phyloP scores from a whole-genome alignment of 2,113 vertebrate species.

The Neoarius graeffei region DNA sequence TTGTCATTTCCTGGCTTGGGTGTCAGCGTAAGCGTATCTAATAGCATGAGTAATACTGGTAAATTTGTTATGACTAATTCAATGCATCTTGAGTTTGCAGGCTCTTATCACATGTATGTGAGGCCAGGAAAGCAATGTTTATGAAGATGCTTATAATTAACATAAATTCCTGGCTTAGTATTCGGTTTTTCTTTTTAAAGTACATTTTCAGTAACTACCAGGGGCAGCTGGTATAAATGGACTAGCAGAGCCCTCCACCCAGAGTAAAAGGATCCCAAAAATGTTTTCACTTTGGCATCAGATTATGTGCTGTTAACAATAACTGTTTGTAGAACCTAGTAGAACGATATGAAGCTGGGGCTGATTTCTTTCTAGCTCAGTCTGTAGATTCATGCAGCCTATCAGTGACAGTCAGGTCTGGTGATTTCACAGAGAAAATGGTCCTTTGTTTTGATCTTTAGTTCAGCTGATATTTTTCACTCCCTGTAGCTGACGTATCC shows the following conservation, averaged over 20 bases:
- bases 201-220: neutral
- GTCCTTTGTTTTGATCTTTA: neutral
- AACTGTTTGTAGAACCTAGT: neutral
- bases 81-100: neutral
- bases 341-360: neutral
- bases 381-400: neutral
- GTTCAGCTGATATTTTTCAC: neutral
- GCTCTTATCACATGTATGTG: neutral
- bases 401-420: no score
- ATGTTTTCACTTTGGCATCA: neutral
- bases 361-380: neutral
- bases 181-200: neutral
- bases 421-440: neutral
- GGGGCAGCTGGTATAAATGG: neutral
- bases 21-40: neutral
- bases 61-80: neutral
- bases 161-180: neutral
- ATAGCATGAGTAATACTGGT: neutral
- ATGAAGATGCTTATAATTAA: constrained; percentile 3
- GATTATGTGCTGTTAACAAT: neutral
- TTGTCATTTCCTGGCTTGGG: neutral
- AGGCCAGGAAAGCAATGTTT: neutral
- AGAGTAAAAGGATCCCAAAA: neutral
- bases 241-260: neutral
- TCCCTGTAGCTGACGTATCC: neutral